phyloP scores from a whole-genome alignment of 2,113 vertebrate genomes.

The Sturnira hondurensis region DNA sequence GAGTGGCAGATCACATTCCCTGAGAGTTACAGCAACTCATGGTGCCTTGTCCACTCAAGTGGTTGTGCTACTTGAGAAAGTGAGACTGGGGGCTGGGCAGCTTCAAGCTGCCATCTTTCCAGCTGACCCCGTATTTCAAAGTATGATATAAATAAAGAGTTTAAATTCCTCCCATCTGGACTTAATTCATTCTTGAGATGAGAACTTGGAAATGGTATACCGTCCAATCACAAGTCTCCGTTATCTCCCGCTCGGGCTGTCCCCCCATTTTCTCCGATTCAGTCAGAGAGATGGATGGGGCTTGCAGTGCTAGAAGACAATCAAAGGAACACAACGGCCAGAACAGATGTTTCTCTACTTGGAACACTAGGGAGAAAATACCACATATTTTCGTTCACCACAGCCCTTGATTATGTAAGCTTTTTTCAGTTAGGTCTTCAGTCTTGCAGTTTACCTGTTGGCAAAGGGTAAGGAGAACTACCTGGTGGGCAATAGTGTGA shows the following conservation, averaged over 20 bases:
- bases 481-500: background rate
- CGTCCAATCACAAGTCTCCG: background rate
- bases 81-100: no score
- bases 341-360: background rate
- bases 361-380: background rate
- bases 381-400: background rate
- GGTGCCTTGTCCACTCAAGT: background rate
- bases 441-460: background rate
- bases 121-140: background rate
- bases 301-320: background rate
- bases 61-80: background rate
- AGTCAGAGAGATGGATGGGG: background rate
- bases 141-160: background rate
- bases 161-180: background rate
- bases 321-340: background rate
- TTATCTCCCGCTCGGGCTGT: background rate
- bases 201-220: background rate
- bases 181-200: constrained; percentile 17
- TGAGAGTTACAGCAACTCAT: background rate
- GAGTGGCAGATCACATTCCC: background rate
- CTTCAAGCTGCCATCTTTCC: background rate
- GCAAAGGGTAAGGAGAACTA: background rate
- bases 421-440: background rate
- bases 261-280: background rate
- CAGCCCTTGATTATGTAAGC: background rate